Evolutionary conservation across 2,113 vertebrate species (phyloP).

Genomic region (Tonatia bakeri): DNA sequence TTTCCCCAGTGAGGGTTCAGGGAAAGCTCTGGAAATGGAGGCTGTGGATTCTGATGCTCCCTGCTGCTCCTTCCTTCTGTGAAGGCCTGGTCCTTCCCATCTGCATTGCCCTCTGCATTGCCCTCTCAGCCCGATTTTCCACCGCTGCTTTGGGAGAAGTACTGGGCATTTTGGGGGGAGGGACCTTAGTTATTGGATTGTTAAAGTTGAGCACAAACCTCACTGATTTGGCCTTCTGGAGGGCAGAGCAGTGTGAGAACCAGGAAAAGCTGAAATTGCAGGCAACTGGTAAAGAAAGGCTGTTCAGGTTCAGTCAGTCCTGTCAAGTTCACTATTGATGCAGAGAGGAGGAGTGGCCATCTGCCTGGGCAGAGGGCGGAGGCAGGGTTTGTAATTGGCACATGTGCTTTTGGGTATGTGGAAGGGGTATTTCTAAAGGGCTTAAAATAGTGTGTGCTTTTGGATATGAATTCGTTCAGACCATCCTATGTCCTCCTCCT

Average conservation of each 20-base stretch:
- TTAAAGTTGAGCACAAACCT: neutral
- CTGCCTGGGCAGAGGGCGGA: neutral
- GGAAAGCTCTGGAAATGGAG: neutral
- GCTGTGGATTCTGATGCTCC: neutral
- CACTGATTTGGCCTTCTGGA: neutral
- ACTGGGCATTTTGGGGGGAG: neutral
- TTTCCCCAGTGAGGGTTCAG: rapidly evolving
- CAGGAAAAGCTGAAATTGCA: neutral
- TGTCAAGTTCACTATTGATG: neutral
- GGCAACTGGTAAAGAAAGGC: neutral
- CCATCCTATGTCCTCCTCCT: neutral
- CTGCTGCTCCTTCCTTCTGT: neutral
- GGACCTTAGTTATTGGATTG: neutral
- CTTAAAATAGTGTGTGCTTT: conserved; percentile 1
- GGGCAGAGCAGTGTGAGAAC: conserved; percentile 14
- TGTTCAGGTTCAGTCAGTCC: neutral
- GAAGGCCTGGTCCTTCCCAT: neutral
- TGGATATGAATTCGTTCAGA: neutral
- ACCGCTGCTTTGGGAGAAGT: neutral
- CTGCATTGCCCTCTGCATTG: no score
- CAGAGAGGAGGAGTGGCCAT: neutral
- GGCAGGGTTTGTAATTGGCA: neutral
- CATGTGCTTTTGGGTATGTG: neutral
- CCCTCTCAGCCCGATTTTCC: neutral
- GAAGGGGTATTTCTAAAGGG: neutral